phyloP scores from a whole-genome alignment of 2,888 invertebrate genomes.

The Andrena dorsata region DNA sequence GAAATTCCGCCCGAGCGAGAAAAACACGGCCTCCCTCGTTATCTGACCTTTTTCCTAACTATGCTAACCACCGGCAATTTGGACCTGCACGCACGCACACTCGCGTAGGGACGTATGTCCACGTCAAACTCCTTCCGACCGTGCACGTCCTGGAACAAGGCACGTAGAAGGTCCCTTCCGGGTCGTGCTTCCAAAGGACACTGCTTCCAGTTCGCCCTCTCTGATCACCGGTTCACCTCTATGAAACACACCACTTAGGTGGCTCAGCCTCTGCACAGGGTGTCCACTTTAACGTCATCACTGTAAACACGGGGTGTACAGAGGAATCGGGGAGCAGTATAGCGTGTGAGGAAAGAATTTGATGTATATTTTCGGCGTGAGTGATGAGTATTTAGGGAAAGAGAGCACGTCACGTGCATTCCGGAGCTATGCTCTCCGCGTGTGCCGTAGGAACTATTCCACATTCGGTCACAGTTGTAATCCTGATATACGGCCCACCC shows the following conservation, averaged over 20 bases:
- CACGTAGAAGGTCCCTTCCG: constrained; percentile 56
- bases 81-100: constrained; percentile 33
- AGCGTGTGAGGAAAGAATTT: not conserved
- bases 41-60: constrained; percentile 12
- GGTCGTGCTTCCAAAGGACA: constrained; percentile 54
- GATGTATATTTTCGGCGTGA: not conserved
- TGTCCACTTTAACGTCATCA: not conserved
- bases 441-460: no score
- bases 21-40: constrained; percentile 29
- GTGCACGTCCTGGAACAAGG: constrained; percentile 53
- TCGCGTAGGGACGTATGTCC: constrained; percentile 54
- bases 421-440: no score
- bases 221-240: constrained; percentile 25
- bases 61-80: constrained; percentile 32
- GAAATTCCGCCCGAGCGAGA: constrained; percentile 56
- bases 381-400: no score
- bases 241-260: constrained; percentile 34
- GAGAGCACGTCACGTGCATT: no score
- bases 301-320: not conserved
- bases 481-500: not conserved
- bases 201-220: constrained; percentile 13
- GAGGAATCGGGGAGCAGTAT: not conserved
- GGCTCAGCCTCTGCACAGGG: not conserved
- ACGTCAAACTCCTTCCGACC: constrained; percentile 62
- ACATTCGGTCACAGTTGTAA: not conserved